phyloP scores from a whole-genome alignment of 2,888 invertebrate species.

The Mythimna pallens region DNA sequence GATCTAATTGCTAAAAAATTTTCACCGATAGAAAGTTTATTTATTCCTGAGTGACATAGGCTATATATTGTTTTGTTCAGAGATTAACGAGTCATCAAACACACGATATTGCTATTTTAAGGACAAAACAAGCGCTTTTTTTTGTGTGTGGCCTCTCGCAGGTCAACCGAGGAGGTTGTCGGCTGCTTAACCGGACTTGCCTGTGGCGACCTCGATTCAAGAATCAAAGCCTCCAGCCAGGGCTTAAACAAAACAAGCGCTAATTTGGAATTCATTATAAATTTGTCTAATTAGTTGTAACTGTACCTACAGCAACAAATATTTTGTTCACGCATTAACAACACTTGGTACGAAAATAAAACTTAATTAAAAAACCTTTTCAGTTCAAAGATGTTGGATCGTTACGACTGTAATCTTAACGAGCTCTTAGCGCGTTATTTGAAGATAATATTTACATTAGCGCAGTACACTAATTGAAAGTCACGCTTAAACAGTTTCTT shows the following conservation, averaged over 20 bases:
- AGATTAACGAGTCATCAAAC: background rate
- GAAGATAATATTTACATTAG: slow-evolving; percentile 59
- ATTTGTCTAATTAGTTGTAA: background rate
- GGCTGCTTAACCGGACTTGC: too few relatives aligned
- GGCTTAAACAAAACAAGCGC: background rate
- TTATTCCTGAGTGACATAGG: too few relatives aligned
- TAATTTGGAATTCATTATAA: background rate
- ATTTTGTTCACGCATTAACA: slow-evolving; percentile 4
- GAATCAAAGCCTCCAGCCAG: too few relatives aligned
- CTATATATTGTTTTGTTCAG: background rate
- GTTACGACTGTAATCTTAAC: slow-evolving; percentile 56
- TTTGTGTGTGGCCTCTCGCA: too few relatives aligned
- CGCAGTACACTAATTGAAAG: slow-evolving; percentile 62
- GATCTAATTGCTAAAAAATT: too few relatives aligned
- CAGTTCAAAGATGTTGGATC: slow-evolving; percentile 34
- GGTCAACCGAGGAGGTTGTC: too few relatives aligned
- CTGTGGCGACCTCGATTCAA: too few relatives aligned
- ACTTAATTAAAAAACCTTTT: slow-evolving; percentile 36
- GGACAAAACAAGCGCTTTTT: background rate
- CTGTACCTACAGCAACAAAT: background rate
- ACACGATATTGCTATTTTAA: background rate
- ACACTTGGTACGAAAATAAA: slow-evolving; percentile 24
- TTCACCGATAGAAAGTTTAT: too few relatives aligned
- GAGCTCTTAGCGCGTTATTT: slow-evolving; percentile 53
- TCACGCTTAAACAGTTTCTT: slow-evolving; percentile 56